Evolutionary conservation across 2,113 vertebrate species (phyloP).

Genomic region (Tetraodon nigroviridis): DNA sequence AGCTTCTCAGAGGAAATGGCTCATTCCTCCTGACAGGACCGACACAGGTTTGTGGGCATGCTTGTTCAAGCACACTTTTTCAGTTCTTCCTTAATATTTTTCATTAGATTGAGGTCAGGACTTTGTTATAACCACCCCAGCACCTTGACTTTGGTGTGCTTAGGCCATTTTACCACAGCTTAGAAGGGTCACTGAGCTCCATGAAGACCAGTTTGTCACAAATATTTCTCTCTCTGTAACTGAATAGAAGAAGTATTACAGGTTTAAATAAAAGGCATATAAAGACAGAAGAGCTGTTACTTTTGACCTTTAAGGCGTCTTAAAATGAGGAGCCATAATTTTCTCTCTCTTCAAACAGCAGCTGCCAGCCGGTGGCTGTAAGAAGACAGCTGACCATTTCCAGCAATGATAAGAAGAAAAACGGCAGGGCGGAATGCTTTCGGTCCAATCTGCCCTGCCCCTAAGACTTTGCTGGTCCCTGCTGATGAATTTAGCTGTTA

Average conservation of each 20-base stretch:
- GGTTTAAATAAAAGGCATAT: constrained; percentile 29
- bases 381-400: constrained; percentile 45
- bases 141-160: background rate
- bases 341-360: constrained; percentile 25
- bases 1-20: no score
- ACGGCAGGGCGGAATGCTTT: constrained; percentile 13
- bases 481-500: constrained; percentile 62
- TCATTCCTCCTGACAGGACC: background rate
- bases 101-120: background rate
- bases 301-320: constrained; percentile 48
- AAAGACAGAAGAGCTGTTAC: constrained; percentile 26
- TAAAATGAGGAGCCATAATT: constrained; percentile 26
- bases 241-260: background rate
- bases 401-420: constrained; percentile 43
- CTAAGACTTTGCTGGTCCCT: constrained; percentile 30
- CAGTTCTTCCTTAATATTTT: background rate
- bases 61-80: background rate
- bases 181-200: background rate
- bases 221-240: background rate
- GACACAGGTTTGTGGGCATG: background rate
- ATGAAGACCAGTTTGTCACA: no score
- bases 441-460: constrained; percentile 44
- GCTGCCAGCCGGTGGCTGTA: constrained; percentile 34
- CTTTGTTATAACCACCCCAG: background rate
- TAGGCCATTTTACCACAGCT: background rate